Percentiles rank a stretch among this genome's conserved stretches.
These are phyloP conservation scores for Stylophora pistillata DNA, from an alignment of 64 coral and sea anemone genomes.

Conservation along the genomic window DNA sequence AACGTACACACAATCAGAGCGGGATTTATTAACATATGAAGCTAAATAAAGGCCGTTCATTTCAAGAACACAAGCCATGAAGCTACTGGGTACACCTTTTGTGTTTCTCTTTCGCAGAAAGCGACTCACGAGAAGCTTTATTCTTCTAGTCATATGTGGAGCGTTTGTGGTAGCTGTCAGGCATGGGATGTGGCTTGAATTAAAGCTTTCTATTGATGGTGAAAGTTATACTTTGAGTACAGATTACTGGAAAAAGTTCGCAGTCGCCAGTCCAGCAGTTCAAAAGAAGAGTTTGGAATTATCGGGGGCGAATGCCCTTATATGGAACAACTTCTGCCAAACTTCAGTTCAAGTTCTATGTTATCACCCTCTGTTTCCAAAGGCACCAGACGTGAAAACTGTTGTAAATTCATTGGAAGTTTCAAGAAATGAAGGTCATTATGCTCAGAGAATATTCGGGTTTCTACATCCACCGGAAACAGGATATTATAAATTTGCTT, in stretches of 20 bases:
- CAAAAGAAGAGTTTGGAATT: neutral
- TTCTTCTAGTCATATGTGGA: neutral
- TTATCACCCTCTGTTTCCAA: slow-evolving; percentile 5
- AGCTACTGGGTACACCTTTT: neutral
- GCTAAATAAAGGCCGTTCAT: neutral
- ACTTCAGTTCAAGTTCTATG: slow-evolving; percentile 10
- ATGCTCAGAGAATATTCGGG: slow-evolving; percentile 62
- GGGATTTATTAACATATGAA: neutral
- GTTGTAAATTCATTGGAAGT: slow-evolving; percentile 5
- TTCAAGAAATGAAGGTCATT: neutral
- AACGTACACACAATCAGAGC: neutral
- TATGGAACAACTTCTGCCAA: slow-evolving; percentile 9
- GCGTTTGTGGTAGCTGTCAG: neutral
- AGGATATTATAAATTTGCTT: slow-evolving; percentile 51
- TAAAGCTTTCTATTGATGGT: neutral
- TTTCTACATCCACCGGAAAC: slow-evolving; percentile 59
- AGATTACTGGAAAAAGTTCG: neutral
- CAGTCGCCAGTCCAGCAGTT: neutral
- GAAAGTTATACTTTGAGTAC: neutral
- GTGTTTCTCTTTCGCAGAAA: neutral
- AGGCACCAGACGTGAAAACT: neutral
- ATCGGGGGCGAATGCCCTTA: neutral
- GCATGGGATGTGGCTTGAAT: neutral
- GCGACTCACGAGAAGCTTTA: neutral
- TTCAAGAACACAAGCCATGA: neutral